Percentiles rank a stretch among this genome's conserved stretches.
phyloP scores from a whole-genome alignment of 1,140 invertebrate species.

The Orchesella cincta region DNA sequence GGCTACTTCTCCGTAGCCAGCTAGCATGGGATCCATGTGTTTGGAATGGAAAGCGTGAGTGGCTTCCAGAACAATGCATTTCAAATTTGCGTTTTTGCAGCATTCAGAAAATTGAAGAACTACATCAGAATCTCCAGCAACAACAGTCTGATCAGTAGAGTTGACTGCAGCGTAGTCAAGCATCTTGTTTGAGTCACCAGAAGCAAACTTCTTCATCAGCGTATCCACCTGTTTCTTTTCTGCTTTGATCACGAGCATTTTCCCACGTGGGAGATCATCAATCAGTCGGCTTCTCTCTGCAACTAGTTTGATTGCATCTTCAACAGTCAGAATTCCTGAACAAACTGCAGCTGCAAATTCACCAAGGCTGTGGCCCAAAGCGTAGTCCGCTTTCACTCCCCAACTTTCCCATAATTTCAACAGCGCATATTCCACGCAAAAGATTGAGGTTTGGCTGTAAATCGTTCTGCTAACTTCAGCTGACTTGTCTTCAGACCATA shows the following conservation, averaged over 20 bases:
- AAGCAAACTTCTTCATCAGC: not conserved
- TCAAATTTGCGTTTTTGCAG: not conserved
- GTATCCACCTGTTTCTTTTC: not conserved
- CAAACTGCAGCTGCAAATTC: no score
- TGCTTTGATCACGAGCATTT: not conserved
- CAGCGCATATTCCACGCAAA: no score
- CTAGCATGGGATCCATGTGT: not conserved
- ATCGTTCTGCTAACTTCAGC: no score
- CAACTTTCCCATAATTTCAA: no score
- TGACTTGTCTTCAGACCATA: no score
- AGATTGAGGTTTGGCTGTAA: no score
- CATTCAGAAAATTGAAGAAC: constrained; percentile 15
- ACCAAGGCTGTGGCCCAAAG: no score
- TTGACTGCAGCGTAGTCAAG: not conserved
- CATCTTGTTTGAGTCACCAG: not conserved
- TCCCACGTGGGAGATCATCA: not conserved
- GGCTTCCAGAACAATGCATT: not conserved
- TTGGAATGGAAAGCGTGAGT: constrained; percentile 6
- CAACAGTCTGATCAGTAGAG: not conserved
- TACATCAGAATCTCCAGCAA: constrained; percentile 18
- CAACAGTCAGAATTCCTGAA: no score
- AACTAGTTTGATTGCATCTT: not conserved
- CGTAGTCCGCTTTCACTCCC: no score
- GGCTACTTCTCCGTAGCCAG: not conserved
- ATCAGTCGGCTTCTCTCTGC: not conserved